These are phyloP conservation scores for Sphaerophoria rueppellii DNA, from an alignment of 2,888 invertebrate genomes.

Conservation along the genomic window DNA sequence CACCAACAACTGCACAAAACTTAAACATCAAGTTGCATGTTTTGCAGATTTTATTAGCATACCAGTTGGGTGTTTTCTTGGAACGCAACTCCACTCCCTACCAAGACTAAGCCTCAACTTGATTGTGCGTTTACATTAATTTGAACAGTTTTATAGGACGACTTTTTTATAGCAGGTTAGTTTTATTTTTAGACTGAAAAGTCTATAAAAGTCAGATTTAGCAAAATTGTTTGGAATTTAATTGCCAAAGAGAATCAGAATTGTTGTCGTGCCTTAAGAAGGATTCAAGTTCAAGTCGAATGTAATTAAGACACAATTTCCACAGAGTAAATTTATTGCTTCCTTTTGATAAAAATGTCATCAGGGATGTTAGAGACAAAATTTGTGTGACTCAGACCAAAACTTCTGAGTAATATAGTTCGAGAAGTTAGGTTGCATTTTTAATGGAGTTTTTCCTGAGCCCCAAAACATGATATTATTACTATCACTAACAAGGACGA, in stretches of 20 bases:
- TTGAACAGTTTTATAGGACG: slow-evolving; percentile 37
- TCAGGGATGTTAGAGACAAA: neutral
- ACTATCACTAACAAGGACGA: too few relatives aligned
- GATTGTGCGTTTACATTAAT: neutral
- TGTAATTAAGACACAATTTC: slow-evolving; percentile 64
- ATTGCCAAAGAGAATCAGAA: slow-evolving; percentile 57
- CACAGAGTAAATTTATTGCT: slow-evolving; percentile 59
- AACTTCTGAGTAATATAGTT: slow-evolving; percentile 4
- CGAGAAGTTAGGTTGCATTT: neutral
- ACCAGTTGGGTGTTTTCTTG: neutral
- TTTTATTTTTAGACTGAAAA: slow-evolving; percentile 38
- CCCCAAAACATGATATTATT: too few relatives aligned
- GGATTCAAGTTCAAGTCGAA: slow-evolving; percentile 34
- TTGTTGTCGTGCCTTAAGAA: slow-evolving; percentile 19
- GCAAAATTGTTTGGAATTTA: slow-evolving; percentile 61
- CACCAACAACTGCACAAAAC: neutral
- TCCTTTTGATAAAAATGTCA: slow-evolving; percentile 38
- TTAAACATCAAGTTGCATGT: slow-evolving; percentile 29
- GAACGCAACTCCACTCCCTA: slow-evolving; percentile 14
- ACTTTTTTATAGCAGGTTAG: neutral
- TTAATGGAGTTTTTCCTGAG: neutral
- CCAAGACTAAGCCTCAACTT: neutral
- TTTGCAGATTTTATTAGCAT: slow-evolving; percentile 24
- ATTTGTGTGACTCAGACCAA: neutral
- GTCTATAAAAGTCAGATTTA: slow-evolving; percentile 54